Conservation (phyloP, 2,888 invertebrate species). For the Tenthredo scrophulariae region DNA sequence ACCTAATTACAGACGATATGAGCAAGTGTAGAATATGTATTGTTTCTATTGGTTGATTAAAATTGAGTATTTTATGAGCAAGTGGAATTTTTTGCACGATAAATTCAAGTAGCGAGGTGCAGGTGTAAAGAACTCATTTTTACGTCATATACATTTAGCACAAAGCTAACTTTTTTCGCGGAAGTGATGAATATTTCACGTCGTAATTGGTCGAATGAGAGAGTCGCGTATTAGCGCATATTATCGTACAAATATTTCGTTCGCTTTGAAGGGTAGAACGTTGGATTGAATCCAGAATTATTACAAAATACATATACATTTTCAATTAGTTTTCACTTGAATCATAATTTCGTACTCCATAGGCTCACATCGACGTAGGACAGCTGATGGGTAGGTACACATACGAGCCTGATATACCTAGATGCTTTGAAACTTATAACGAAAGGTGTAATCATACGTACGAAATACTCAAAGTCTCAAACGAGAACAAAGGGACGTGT, state of each 20-base stretch:
- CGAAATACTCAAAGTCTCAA: not conserved
- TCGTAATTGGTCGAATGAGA: not conserved
- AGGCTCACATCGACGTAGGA: not conserved
- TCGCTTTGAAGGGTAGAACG: not conserved
- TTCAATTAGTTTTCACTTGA: not conserved
- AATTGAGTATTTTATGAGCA: not conserved
- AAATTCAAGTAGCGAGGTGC: not conserved
- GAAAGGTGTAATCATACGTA: not conserved
- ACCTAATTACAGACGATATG: not conserved
- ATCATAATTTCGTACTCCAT: not conserved
- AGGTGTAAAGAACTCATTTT: not conserved
- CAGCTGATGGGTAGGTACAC: not conserved
- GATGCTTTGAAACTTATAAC: not conserved
- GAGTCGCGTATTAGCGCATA: not conserved
- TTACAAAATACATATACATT: not conserved
- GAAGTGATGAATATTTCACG: not conserved
- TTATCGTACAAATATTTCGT: not conserved
- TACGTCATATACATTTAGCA: not conserved
- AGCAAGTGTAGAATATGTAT: not conserved
- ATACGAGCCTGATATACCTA: not conserved
- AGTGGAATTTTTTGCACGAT: not conserved
- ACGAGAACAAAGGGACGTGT: not conserved
- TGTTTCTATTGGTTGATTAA: not conserved
- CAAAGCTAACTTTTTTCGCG: not conserved
- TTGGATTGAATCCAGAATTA: not conserved